phyloP scores from a whole-genome alignment of 2,888 invertebrate species.

The Apodemia arnacis region DNA sequence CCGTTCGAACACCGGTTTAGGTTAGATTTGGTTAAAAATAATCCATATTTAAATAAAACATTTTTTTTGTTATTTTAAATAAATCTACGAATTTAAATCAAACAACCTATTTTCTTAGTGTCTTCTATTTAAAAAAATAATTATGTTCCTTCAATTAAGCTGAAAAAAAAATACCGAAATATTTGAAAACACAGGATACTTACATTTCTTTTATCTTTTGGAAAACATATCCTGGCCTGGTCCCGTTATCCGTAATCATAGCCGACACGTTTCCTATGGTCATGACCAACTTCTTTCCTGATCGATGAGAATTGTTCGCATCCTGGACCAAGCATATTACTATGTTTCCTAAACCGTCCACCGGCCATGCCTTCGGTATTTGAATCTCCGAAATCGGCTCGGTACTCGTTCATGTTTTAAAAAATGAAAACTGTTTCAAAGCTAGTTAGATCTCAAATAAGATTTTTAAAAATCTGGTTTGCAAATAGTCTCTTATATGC shows the following conservation, averaged over 20 bases:
- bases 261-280: not conserved
- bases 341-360: not conserved
- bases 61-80: not conserved
- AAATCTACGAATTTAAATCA: not conserved
- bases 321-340: not conserved
- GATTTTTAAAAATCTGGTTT: not conserved
- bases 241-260: not conserved
- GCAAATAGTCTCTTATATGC: no score
- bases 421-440: not conserved
- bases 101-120: not conserved
- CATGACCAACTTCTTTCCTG: not conserved
- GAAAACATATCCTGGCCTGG: not conserved
- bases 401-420: not conserved
- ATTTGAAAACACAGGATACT: no score
- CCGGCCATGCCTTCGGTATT: not conserved
- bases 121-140: conserved; percentile 6
- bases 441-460: not conserved
- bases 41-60: not conserved
- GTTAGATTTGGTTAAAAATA: no score
- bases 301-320: not conserved
- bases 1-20: no score
- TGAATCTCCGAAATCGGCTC: not conserved
- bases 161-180: not conserved
- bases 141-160: not conserved
- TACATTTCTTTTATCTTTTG: not conserved